Base-by-base conservation (phyloP, 37 sponge, comb jelly and placozoan species). In the Tethya wilhelma region DNA sequence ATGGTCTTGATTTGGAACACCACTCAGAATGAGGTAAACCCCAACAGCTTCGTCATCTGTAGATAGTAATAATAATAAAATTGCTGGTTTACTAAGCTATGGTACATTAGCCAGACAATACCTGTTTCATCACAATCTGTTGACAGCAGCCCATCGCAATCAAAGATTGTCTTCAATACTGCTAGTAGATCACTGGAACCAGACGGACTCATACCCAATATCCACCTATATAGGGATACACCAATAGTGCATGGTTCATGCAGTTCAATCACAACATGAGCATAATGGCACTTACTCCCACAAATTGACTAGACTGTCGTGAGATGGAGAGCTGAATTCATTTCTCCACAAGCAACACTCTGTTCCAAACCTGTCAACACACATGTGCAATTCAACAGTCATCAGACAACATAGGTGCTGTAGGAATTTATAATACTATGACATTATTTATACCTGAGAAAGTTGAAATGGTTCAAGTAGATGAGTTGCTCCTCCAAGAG, bases 201-300 rank as follows among this genome's bases (percentile, higher is more conserved):
- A 67, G 49, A 26, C 33, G 79, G 79, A 65, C 67, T 78, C 37
- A 78, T 78, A 30, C 67, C 67, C 41, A 78, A 43, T 1, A 78
- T 31, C 66, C 66, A 78, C 67, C 79, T 78, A n/a, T 40, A 42
- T 1, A 14, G 53, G 3, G 6, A 44, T 19, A 70, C 11, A 40
- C 26, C 9, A 8, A 43, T 42, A 8, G 43, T 70, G n/a, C 6
- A 20, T 40, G 23, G 4, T 20, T 5, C 12, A 7, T 44, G 23
- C 12, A 20, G 40, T 36, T 2, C 17, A 17, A 70, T 44, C 46
- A 44, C 36, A 41, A 44, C 23, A 12, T 60, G 6, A 25, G 26
- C 8, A n/a, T 28, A 4, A 14, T 28, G 33, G 38, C 6, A 75
- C 75, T 83, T 57, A 84, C 84, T 58, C 77, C 84, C 84, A 84